These are phyloP conservation scores for Bilobella aurantiaca DNA, from an alignment of 1,140 invertebrate species.

Conservation along the genomic window DNA sequence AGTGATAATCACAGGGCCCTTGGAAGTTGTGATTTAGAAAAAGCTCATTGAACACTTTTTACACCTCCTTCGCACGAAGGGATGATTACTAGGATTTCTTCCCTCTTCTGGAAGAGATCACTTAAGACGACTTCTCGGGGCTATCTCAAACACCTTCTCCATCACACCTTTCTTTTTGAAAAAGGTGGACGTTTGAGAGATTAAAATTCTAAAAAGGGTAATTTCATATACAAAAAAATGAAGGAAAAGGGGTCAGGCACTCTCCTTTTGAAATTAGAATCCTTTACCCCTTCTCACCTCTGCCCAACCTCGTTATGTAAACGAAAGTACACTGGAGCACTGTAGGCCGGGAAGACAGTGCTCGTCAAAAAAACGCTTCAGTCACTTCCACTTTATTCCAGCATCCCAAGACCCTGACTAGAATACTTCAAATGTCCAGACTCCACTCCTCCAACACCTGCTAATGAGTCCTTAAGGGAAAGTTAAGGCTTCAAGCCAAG, in stretches of 20 bases:
- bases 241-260: too few species aligned
- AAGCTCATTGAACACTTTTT: not conserved
- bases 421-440: not conserved
- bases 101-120: not conserved
- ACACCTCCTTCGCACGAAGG: constrained; percentile 3
- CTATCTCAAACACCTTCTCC: not conserved
- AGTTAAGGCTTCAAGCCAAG: not conserved
- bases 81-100: not conserved
- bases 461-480: not conserved
- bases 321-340: too few species aligned
- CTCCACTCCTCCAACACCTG: not conserved
- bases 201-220: not conserved
- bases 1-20: not conserved
- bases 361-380: not conserved
- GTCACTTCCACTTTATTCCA: not conserved
- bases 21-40: not conserved
- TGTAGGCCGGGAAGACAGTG: too few species aligned
- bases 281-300: not conserved
- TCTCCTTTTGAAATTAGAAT: too few species aligned
- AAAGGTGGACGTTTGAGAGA: not conserved
- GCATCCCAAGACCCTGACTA: not conserved
- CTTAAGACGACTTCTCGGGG: not conserved
- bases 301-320: not conserved
- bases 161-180: not conserved
- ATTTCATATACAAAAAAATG: not conserved